These are phyloP conservation scores for Lepidurus packardi DNA, from an alignment of 1,140 invertebrate species.

Conservation along the genomic window DNA sequence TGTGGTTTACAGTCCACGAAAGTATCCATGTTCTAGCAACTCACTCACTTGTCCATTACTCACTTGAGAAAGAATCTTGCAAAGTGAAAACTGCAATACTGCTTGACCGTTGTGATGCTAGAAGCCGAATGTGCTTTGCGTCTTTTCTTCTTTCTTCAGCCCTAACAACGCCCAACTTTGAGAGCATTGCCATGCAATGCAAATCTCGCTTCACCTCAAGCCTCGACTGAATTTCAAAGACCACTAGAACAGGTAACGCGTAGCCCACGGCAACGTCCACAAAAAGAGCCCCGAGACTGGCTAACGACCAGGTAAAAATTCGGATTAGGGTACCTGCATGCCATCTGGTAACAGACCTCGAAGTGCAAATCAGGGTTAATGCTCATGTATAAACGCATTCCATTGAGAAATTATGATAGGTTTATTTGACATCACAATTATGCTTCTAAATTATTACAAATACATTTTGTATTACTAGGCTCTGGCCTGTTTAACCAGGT, in stretches of 20 bases:
- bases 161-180: not conserved
- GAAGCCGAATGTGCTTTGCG: not conserved
- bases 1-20: not conserved
- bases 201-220: constrained; percentile 19
- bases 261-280: constrained; percentile 20
- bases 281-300: not conserved
- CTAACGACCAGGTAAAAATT: not conserved
- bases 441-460: not conserved
- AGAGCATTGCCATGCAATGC: constrained; percentile 16
- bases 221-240: constrained; percentile 11
- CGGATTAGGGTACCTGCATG: not conserved
- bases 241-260: constrained; percentile 17
- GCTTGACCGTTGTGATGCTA: not conserved
- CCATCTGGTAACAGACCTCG: not conserved
- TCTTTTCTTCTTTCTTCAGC: not conserved
- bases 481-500: constrained; percentile 50
- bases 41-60: not conserved
- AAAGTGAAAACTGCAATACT: not conserved
- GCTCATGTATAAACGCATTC: not conserved
- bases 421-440: constrained; percentile 4
- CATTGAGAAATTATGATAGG: not conserved
- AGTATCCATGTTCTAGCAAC: not conserved
- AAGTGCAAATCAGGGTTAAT: not conserved
- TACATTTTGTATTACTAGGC: not conserved
- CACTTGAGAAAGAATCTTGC: not conserved